Base-by-base conservation (phyloP, 2,113 vertebrate species). In the Mionectes macconnelli region DNA sequence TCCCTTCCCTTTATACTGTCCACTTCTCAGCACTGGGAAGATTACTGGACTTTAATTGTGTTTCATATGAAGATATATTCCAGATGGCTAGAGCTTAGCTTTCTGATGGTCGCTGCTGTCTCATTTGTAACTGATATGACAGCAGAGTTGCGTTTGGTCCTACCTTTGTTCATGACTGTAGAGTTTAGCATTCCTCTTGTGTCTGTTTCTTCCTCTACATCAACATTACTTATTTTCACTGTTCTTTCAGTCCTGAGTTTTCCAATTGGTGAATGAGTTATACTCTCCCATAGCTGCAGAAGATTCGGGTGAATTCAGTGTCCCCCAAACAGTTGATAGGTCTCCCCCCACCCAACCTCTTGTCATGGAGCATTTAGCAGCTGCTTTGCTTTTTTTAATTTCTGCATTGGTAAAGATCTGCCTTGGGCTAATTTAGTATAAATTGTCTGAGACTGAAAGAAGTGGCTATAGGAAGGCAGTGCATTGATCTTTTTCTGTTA, bases 291-390 rank as follows among this genome's bases (percentile, higher is more conserved):
- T 14, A 44, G 28, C 62, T 80, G 30, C 59, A 63, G 28, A 72
- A 35, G 15, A 40, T 62, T 56, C 0, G 0, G 9, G 40, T 60
- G 15, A 81, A 90, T 62, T 90, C 45, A 31, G 3, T 52, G n/a
- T 33, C 70, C 42, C 53, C 13, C 30, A 53, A 69, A 59, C 4
- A 69, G 23, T 3, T 10, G 11, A 27, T 37, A 42, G 23, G 8
- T 60, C 15, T 6, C 5, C 7, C 5, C 4, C 13, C 10, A 20
- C 3, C 22, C 25, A 14, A 0, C 8, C 44, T 39, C 39, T 59
- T 50, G 10, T 59, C 25, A 45, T 59, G 42, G 20, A 56, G 50
- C 12, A 8, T 33, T 93, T 49, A 74, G 28, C 74, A 85, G 37
- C 49, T 84, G 49, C 57, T 82, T 96, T 73, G n/a, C 74, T 84